These are phyloP conservation scores for Eciton burchellii DNA, from an alignment of 1,140 invertebrate species.

Conservation along the genomic window DNA sequence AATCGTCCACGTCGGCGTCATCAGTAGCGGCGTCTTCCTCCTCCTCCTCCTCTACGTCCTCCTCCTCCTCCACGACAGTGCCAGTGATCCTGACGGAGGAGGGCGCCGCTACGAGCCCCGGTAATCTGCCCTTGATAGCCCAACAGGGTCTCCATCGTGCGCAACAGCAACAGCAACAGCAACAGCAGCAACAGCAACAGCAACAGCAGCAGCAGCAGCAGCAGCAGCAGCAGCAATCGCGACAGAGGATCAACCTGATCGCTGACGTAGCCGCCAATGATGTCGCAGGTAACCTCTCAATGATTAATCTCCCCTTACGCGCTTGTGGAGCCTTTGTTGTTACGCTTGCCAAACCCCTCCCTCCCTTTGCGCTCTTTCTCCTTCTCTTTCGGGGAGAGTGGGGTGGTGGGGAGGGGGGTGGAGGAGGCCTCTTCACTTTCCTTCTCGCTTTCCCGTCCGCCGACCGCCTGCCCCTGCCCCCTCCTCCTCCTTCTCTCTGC, in stretches of 20 bases:
- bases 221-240: constrained; percentile 58
- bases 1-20: constrained; percentile 72
- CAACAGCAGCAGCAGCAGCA: constrained; percentile 63
- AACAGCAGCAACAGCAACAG: constrained; percentile 56
- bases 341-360: constrained; percentile 71
- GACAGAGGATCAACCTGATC: constrained; percentile 59
- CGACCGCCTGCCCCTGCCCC: constrained; percentile 19
- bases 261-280: constrained; percentile 65
- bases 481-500: constrained; percentile 42
- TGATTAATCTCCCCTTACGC: constrained; percentile 52
- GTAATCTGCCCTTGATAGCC: constrained; percentile 57
- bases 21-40: constrained; percentile 59
- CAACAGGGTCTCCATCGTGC: constrained; percentile 69
- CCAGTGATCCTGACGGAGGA: constrained; percentile 67
- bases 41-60: constrained; percentile 30
- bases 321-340: constrained; percentile 74
- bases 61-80: constrained; percentile 17
- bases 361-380: constrained; percentile 29
- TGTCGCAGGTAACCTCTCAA: constrained; percentile 73
- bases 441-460: constrained; percentile 40
- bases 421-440: constrained; percentile 40
- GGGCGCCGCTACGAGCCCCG: constrained; percentile 55
- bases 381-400: constrained; percentile 24
- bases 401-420: too few relatives aligned
- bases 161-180: constrained; percentile 59